Conservation (phyloP, 64 coral and sea anemone species). For the Cladopsammia gracilis region DNA sequence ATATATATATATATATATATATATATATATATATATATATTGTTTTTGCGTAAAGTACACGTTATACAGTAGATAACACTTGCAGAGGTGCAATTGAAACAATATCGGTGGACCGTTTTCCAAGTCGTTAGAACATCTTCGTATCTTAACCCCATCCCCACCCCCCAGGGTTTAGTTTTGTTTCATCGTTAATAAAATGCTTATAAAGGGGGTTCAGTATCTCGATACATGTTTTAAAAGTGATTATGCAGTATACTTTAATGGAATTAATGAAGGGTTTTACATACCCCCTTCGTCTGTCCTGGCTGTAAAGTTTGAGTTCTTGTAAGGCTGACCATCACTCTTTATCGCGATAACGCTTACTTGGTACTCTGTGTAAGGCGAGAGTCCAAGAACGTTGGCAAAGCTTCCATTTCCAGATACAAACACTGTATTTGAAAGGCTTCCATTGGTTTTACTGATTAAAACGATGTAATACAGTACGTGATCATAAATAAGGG, state of each 20-base stretch:
- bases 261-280: not conserved
- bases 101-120: too few species aligned
- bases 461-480: not conserved
- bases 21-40: too few species aligned
- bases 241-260: not conserved
- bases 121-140: too few species aligned
- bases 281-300: constrained; percentile 7
- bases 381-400: not conserved
- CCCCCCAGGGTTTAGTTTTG: too few species aligned
- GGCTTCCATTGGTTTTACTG: not conserved
- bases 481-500: not conserved
- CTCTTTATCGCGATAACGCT: not conserved
- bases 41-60: too few species aligned
- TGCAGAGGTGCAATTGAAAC: too few species aligned
- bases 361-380: not conserved
- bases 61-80: too few species aligned
- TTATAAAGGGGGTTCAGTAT: too few species aligned
- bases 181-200: too few species aligned
- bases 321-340: not conserved
- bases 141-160: too few species aligned
- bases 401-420: not conserved
- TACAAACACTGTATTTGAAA: not conserved
- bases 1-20: too few species aligned
- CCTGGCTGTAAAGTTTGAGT: not conserved
- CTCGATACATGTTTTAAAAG: too few species aligned